Base-by-base conservation (phyloP, 2,113 vertebrate species). In the Cynoglossus semilaevis region DNA sequence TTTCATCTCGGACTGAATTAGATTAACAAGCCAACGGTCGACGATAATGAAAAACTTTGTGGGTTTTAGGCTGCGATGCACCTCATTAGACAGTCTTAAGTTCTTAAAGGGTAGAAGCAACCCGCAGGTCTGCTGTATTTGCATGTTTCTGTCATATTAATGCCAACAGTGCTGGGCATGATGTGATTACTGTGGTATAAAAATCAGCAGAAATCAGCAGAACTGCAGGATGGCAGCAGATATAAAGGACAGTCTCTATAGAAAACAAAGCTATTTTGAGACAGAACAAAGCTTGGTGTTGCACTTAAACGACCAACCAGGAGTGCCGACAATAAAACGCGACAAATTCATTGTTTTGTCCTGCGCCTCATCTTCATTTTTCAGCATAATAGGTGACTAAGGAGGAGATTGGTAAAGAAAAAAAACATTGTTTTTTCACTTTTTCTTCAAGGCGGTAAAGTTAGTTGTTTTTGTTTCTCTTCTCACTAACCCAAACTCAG, bases 381-480 rank as follows among this genome's bases (percentile, higher is more conserved):
- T n/a, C n/a, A n/a, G n/a, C n/a, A 29, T 2, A 29, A 29, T 29
- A 29, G 6, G 22, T 29, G 22, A 29, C 22, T 4, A 29, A 29
- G 22, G 22, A 6, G 22, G 6, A 29, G 2, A 29, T 29, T 29
- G 22, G 22, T 29, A 6, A 29, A 6, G 22, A 29, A 29, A 29
- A 29, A 29, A n/a, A n/a, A n/a, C n/a, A n/a, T n/a, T 29, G 6
- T 29, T 4, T 29, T 29, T 29, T 29, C 22, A 29, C 22, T 29
- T 29, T 29, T 29, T 29, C 2, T n/a, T 29, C 22, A 29, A 29
- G 22, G 22, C 22, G n/a, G n/a, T n/a, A n/a, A n/a, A n/a, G n/a
- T n/a, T n/a, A 41, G 36, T 62, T 36, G 35, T 72, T 75, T 75
- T 75, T 75, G 59, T 77, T 48, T 72, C 38, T 52, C 29, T 71